Evolutionary conservation across 2,888 invertebrate species (phyloP), one percentile per base, ranked within the genome.

Genomic region (Luffia ferchaultella): DNA sequence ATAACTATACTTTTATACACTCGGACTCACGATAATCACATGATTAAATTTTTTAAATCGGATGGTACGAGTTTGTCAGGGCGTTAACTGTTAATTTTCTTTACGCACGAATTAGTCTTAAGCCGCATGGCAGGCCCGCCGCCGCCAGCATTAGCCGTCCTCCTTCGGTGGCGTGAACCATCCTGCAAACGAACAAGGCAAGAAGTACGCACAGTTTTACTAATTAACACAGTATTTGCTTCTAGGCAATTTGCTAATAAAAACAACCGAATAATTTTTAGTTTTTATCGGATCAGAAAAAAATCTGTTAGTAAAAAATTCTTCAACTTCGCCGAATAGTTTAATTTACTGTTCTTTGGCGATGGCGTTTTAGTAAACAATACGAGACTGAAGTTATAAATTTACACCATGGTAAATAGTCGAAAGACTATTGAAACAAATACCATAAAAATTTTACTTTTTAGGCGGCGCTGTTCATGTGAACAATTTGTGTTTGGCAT

Each of bases 131-230:
- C 64, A 53, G 57, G 57, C 53, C 55, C 46, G 18, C 41, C 17
- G 41, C 48, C 52, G 56, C 61, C 57, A 49, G 56, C 64, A 70
- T 92, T 93, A 94, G 86, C 94, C 94, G 82, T 94, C 94, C 86
- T 93, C 94, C 76, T 94, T 94, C 20, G 94, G 94, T 50, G 94
- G 94, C 65, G 94, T 94, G 76, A 93, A 94, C 94, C 94, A 94
- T 61, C 94, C 94, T 94, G 82, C 15, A 86, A 87, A 59, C 53
- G 55, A 65, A 60, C 51, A 57, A 53, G 42, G 50, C 2, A 18
- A 19, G 17, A 49, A 17, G 1, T 20, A 2, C 46, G 48, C 19
- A 40, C 12, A 51, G 12, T 19, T 15, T n/a, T 42, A 15, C 50
- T 43, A 46, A 15, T 17, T 30, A 12, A 30, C 30, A 30, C 30